Conservation (phyloP, 1,140 invertebrate genomes). For the Danaus plexippus region DNA sequence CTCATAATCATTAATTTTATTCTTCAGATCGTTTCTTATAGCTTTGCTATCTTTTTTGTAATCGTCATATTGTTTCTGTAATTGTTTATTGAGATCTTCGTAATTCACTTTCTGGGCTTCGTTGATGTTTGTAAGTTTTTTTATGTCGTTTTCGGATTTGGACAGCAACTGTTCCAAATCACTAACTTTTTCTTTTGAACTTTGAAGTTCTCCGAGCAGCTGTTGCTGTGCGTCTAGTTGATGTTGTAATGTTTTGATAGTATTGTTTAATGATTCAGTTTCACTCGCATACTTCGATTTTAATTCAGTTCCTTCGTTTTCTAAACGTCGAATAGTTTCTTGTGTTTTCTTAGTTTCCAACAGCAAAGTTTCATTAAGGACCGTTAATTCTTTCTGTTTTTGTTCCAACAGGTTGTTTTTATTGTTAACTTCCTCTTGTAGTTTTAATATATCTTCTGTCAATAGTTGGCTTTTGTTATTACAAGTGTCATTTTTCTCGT, state of each 20-base stretch:
- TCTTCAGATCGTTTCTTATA: slow-evolving; percentile 51
- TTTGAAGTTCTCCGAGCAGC: slow-evolving; percentile 67
- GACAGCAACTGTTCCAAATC: slow-evolving; percentile 61
- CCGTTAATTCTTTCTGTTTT: slow-evolving; percentile 37
- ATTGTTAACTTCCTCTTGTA: slow-evolving; percentile 40
- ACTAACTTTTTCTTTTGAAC: slow-evolving; percentile 63
- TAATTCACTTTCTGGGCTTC: slow-evolving; percentile 67
- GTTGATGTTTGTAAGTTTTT: slow-evolving; percentile 57
- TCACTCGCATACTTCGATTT: slow-evolving; percentile 49
- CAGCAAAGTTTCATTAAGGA: slow-evolving; percentile 38
- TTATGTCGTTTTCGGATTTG: slow-evolving; percentile 64
- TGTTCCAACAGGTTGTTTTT: slow-evolving; percentile 40
- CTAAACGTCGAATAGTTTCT: slow-evolving; percentile 33
- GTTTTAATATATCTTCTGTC: slow-evolving; percentile 40
- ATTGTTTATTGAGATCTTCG: slow-evolving; percentile 64
- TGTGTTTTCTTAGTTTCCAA: slow-evolving; percentile 37
- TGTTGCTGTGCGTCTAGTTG: slow-evolving; percentile 68
- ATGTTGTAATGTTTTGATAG: slow-evolving; percentile 70
- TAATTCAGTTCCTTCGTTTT: slow-evolving; percentile 46
- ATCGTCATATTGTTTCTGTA: slow-evolving; percentile 56
- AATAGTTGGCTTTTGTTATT: slow-evolving; percentile 40
- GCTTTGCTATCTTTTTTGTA: slow-evolving; percentile 64
- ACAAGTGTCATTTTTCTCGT: slow-evolving; percentile 64
- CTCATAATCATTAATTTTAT: slow-evolving; percentile 57
- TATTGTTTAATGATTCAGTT: slow-evolving; percentile 61